Conservation (phyloP, 2,113 vertebrate genomes). For the Halcyon senegalensis region DNA sequence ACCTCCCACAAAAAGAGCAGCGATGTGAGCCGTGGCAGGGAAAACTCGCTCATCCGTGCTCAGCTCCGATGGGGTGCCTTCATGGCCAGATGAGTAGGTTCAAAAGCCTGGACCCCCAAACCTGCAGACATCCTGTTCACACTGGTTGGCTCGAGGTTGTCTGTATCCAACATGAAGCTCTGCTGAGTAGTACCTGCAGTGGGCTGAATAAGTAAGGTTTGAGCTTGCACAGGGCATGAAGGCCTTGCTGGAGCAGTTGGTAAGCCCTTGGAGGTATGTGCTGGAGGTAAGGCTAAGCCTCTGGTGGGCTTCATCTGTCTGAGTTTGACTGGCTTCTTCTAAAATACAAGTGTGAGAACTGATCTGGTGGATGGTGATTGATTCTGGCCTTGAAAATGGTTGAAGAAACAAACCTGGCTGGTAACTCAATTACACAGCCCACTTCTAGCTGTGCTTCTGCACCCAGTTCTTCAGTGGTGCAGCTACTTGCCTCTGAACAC, state of each 20-base stretch:
- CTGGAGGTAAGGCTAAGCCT: background rate
- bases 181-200: background rate
- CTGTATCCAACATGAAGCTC: background rate
- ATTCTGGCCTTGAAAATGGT: background rate
- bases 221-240: background rate
- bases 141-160: background rate
- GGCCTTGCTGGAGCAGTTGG: background rate
- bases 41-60: accelerated
- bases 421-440: background rate
- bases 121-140: background rate
- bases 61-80: accelerated
- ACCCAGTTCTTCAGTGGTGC: background rate
- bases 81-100: background rate
- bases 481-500: background rate
- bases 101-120: background rate
- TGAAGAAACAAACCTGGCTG: background rate
- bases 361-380: background rate
- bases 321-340: background rate
- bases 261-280: background rate
- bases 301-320: background rate
- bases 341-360: background rate
- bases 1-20: background rate
- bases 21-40: background rate
- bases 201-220: background rate
- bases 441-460: background rate